Conservation (phyloP, 2,113 vertebrate genomes). For the Cinclus mexicanus region DNA sequence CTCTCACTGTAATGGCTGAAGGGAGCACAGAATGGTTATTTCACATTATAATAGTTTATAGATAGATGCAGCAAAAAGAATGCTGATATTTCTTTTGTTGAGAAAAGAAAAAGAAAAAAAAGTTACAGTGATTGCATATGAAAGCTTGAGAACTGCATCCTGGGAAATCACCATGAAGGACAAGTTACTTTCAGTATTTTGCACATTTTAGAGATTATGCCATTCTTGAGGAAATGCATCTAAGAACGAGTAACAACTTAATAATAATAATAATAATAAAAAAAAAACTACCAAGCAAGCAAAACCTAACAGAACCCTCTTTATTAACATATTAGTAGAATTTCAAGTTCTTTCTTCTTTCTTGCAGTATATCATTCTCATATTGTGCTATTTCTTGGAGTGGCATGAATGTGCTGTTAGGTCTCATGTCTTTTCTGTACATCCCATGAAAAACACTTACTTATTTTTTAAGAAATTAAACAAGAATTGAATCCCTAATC, state of each 20-base stretch:
- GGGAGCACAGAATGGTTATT: accelerated
- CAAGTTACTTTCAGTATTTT: not conserved
- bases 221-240: not conserved
- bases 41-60: not conserved
- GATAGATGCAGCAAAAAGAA: not conserved
- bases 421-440: not conserved
- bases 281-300: accelerated
- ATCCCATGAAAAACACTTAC: not conserved
- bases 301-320: not conserved
- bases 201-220: not conserved
- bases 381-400: not conserved
- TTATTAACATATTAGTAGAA: not conserved
- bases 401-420: not conserved
- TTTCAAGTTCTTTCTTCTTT: not conserved
- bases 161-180: not conserved
- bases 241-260: not conserved
- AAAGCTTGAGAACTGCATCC: not conserved
- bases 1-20: not conserved
- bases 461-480: not conserved
- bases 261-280: not conserved
- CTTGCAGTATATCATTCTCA: not conserved
- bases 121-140: accelerated
- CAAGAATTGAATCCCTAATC: not conserved
- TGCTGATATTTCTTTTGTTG: not conserved
- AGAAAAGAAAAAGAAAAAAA: not conserved